Percentiles rank a stretch among this genome's conserved stretches.
phyloP scores from a whole-genome alignment of 2,888 invertebrate genomes.

The Ceramica pisi region DNA sequence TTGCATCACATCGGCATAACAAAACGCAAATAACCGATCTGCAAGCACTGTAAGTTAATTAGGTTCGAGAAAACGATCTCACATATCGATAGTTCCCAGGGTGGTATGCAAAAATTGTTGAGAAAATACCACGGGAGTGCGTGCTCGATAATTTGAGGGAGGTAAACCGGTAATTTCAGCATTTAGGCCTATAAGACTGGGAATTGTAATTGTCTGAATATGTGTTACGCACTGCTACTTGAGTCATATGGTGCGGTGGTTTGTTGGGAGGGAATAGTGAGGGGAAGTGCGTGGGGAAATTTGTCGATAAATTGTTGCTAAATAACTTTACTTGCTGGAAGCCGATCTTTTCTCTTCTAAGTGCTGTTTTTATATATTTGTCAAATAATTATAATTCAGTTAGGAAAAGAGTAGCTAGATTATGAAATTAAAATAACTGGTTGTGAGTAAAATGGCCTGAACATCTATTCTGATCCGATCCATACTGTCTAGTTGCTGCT shows the following conservation, averaged over 20 bases:
- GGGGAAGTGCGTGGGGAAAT: neutral
- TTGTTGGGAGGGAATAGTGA: constrained; percentile 12
- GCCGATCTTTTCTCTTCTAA: too few species aligned
- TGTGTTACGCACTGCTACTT: constrained; percentile 59
- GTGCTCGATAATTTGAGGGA: constrained; percentile 82
- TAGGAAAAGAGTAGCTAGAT: neutral
- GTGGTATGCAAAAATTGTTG: constrained; percentile 90
- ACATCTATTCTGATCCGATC: neutral
- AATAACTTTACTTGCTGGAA: too few species aligned
- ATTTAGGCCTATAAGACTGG: constrained; percentile 81
- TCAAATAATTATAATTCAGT: neutral
- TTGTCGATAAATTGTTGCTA: constrained; percentile 19
- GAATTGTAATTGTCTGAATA: constrained; percentile 71
- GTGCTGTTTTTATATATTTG: too few species aligned
- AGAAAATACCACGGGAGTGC: constrained; percentile 85
- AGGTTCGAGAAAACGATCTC: constrained; percentile 74
- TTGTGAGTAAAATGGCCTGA: neutral
- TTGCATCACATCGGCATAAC: constrained; percentile 66
- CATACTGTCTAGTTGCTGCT: neutral
- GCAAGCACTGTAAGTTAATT: constrained; percentile 82
- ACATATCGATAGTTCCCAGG: constrained; percentile 84
- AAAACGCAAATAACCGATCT: constrained; percentile 76
- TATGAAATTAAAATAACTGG: neutral
- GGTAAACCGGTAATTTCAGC: constrained; percentile 83
- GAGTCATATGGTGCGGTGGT: constrained; percentile 33